Evolutionary conservation across 2,888 invertebrate genomes (phyloP), one percentile per base, ranked within the genome.

Genomic region (Caenorhabditis sinica): DNA sequence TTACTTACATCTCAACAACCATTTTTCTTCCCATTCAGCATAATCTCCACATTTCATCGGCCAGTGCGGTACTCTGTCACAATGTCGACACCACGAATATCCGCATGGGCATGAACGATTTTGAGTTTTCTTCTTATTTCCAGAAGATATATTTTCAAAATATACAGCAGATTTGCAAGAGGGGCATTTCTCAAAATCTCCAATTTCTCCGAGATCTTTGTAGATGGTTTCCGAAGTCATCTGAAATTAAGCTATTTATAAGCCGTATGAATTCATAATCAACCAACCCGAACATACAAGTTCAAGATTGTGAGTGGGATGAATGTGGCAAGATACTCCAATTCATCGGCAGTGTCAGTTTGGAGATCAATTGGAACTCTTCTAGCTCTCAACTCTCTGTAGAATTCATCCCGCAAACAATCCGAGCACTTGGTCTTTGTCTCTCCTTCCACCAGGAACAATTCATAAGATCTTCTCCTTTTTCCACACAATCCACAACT

Each of bases 1-100:
- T n/a, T 4, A 28, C 75, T 61, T 53, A 77, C 77, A 79, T 79
- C 79, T 79, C 56, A 79, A 43, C 28, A 79, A n/a, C 79, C 79
- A 79, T 56, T 79, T 79, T 33, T 71, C 79, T 33, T 79, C 71
- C 79, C 79, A 79, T 63, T 79, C 79, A 9, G 53, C 45, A 20
- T 20, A 79, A 0, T 79, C 63, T 20, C 71, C 71, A 56, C 79
- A 79, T 28, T 65, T 56, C 53, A 79, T 13, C 23, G 79, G 79
- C 79, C 79, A 79, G 23, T 79, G 79, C 4, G 79, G 79, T 0
- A 65, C 79, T 30, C 65, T 23, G 5, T 79, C 63, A 45, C 79
- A 79, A 13, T 79, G 65, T 20, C 30, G 43, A 53, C 79, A 79
- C 79, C 79, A 79, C 1, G 79, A 71, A 30, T 79, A 79, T 20